Evolutionary conservation across 2,797 vertebrate genomes (phyloP).

Genomic region (Hemitrygon akajei): DNA sequence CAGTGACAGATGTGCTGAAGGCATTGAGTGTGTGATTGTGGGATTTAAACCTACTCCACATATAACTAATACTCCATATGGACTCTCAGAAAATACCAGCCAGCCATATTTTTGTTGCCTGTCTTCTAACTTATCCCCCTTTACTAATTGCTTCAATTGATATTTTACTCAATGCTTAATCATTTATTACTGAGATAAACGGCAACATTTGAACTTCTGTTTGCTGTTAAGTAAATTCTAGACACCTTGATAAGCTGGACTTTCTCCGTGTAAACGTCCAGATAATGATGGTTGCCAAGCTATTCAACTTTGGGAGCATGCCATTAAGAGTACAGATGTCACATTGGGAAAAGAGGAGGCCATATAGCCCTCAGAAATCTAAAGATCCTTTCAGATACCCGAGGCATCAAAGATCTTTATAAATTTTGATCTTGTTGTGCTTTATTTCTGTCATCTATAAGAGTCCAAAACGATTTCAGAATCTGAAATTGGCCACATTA

Average conservation of each 20-base stretch:
- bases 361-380: background rate
- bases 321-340: background rate
- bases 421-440: background rate
- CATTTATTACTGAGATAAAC: background rate
- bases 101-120: background rate
- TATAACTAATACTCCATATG: slow-evolving; percentile 29
- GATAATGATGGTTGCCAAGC: background rate
- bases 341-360: too few species aligned
- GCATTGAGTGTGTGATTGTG: background rate
- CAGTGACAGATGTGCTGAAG: slow-evolving; percentile 33
- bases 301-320: background rate
- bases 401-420: background rate
- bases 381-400: background rate
- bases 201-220: background rate
- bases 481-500: too few species aligned
- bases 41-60: slow-evolving; percentile 24
- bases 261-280: background rate
- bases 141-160: slow-evolving; percentile 14
- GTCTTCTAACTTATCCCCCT: background rate
- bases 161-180: background rate
- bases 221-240: too few species aligned
- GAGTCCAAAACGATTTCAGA: background rate
- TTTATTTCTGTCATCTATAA: too few species aligned
- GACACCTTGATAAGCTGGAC: background rate
- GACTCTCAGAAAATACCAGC: background rate